These are phyloP conservation scores for Brachionus sp. DNA, from an alignment of 1,140 invertebrate species.

Conservation along the genomic window DNA sequence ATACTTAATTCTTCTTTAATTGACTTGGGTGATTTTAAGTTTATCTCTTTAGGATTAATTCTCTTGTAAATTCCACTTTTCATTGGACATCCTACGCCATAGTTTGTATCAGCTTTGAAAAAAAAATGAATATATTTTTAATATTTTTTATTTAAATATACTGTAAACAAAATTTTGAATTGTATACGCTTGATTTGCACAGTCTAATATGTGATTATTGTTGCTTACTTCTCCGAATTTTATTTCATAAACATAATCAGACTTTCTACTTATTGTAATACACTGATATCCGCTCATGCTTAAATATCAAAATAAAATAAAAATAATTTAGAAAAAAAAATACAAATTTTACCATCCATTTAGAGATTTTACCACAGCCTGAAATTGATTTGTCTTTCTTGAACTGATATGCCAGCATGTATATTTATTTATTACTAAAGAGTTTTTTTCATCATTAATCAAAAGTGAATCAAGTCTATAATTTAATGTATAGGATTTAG, in stretches of 20 bases:
- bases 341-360: constrained; percentile 9
- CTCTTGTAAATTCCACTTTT: constrained; percentile 20
- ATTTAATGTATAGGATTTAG: constrained; percentile 22
- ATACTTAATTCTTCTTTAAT: background rate
- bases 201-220: background rate
- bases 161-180: background rate
- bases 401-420: constrained; percentile 20
- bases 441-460: constrained; percentile 17
- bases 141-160: background rate
- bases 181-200: background rate
- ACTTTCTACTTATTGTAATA: constrained; percentile 26
- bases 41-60: background rate
- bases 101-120: constrained; percentile 37
- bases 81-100: constrained; percentile 38
- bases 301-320: background rate
- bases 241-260: constrained; percentile 35
- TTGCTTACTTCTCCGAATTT: constrained; percentile 31
- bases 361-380: constrained; percentile 33
- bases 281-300: constrained; percentile 31
- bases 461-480: constrained; percentile 18
- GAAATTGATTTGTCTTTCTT: constrained; percentile 20
- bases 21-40: background rate
- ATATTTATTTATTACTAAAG: constrained; percentile 5
- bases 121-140: background rate
- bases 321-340: background rate